Evolutionary conservation across 1,140 invertebrate species (phyloP).

Genomic region (Centruroides sculpturatus): DNA sequence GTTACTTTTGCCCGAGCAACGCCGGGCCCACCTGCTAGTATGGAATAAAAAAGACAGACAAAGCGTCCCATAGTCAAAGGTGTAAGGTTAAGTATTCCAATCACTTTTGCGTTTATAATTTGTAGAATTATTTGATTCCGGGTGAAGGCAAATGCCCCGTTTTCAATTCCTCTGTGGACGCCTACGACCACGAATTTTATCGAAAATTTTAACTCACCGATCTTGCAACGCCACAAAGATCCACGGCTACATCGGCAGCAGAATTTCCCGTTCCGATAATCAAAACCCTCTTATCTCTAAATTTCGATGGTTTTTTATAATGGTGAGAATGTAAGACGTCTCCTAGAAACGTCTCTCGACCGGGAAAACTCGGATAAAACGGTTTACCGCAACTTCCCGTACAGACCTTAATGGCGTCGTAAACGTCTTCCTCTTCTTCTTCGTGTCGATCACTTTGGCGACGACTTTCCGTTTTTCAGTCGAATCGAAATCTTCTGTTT

Average conservation of each 20-base stretch:
- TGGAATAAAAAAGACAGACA: too few relatives aligned
- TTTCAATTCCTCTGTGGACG: too few relatives aligned
- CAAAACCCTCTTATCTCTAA: slow-evolving; percentile 29
- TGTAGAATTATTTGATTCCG: slow-evolving; percentile 10
- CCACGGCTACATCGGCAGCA: slow-evolving; percentile 36
- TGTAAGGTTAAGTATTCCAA: too few relatives aligned
- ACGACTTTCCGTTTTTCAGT: too few relatives aligned
- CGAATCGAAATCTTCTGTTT: too few relatives aligned
- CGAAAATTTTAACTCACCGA: slow-evolving; percentile 23
- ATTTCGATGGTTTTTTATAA: slow-evolving; percentile 15
- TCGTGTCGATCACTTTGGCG: too few relatives aligned
- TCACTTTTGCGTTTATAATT: too few relatives aligned
- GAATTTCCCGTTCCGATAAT: slow-evolving; percentile 41
- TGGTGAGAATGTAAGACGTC: slow-evolving; percentile 25
- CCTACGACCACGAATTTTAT: too few relatives aligned
- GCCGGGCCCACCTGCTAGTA: too few relatives aligned
- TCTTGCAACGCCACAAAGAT: slow-evolving; percentile 31
- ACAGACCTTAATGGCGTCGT: slow-evolving; percentile 31
- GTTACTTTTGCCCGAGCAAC: too few relatives aligned
- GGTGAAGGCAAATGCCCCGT: background rate
- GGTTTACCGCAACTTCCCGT: slow-evolving; percentile 21
- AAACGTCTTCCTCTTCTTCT: slow-evolving; percentile 19
- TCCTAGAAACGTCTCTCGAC: slow-evolving; percentile 31
- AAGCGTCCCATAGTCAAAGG: too few relatives aligned
- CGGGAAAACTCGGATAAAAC: slow-evolving; percentile 1